Percentiles rank a stretch among this genome's conserved stretches.
These are phyloP conservation scores for Ictidomys tridecemlineatus DNA, from an alignment of 2,113 vertebrate genomes.

Conservation along the genomic window DNA sequence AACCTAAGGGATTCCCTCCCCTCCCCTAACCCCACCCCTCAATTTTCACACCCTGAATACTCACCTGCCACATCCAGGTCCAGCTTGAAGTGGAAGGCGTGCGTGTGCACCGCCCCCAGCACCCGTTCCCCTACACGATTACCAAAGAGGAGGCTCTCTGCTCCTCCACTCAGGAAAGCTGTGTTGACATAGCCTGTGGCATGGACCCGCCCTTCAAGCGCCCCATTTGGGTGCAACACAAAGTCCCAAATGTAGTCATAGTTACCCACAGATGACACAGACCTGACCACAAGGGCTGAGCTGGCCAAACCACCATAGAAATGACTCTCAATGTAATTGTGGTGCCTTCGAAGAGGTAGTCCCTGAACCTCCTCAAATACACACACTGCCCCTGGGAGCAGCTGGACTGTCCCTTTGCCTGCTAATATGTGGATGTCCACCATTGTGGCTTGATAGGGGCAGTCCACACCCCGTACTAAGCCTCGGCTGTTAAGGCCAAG, in stretches of 20 bases:
- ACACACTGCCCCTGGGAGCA: constrained; percentile 90
- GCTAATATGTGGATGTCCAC: constrained; percentile 89
- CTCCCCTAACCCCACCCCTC: not conserved
- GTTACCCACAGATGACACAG: constrained; percentile 92
- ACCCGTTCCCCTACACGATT: constrained; percentile 91
- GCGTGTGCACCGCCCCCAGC: constrained; percentile 93
- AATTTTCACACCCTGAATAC: constrained; percentile 5
- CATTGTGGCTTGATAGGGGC: constrained; percentile 90
- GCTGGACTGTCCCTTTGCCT: constrained; percentile 76
- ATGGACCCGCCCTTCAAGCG: constrained; percentile 92
- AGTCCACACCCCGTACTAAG: constrained; percentile 92
- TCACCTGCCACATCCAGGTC: constrained; percentile 94
- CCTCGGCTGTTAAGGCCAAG: constrained; percentile 91
- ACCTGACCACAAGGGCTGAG: constrained; percentile 91
- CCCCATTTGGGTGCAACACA: constrained; percentile 93
- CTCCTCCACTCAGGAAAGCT: constrained; percentile 82
- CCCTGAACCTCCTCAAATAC: constrained; percentile 94
- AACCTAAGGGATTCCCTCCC: not conserved
- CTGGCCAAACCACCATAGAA: constrained; percentile 92
- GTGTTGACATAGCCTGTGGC: constrained; percentile 93
- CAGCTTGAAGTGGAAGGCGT: constrained; percentile 94
- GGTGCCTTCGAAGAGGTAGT: constrained; percentile 93
- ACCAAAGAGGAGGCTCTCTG: constrained; percentile 86
- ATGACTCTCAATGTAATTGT: constrained; percentile 88
- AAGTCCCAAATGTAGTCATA: constrained; percentile 95